phyloP scores from a whole-genome alignment of 1,140 invertebrate genomes.

The Orchestia grillus region DNA sequence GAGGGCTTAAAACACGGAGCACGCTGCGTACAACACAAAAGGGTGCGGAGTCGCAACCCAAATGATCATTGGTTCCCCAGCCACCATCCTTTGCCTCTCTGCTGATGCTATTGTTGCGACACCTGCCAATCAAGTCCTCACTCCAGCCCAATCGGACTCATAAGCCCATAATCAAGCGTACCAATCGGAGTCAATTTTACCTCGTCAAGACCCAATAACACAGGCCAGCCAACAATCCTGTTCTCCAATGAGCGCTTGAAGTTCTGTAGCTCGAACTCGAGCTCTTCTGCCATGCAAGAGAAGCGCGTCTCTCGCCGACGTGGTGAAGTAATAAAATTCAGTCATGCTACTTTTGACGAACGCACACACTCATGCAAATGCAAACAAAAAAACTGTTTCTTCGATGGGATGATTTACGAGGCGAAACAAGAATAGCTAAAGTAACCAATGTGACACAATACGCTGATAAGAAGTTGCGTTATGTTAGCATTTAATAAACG shows the following conservation, averaged over 20 bases:
- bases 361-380: not conserved
- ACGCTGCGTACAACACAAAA: not conserved
- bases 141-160: conserved; percentile 40
- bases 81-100: conserved; percentile 19
- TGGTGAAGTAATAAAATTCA: not conserved
- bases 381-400: not conserved
- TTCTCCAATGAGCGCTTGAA: conserved; percentile 33
- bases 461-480: no score
- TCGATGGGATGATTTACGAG: not conserved
- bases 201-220: conserved; percentile 40
- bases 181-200: conserved; percentile 56
- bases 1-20: not conserved
- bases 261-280: not conserved
- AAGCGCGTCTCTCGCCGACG: not conserved
- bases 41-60: not conserved
- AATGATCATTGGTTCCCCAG: conserved; percentile 17
- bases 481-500: no score
- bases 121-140: conserved; percentile 50
- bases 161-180: conserved; percentile 47
- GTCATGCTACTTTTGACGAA: not conserved
- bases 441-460: not conserved
- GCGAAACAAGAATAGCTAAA: not conserved
- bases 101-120: conserved; percentile 50
- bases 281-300: not conserved
- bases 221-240: not conserved